Percentiles rank a stretch among this genome's conserved stretches.
Conservation (phyloP, 2,113 vertebrate genomes). For the Bettongia penicillata region DNA sequence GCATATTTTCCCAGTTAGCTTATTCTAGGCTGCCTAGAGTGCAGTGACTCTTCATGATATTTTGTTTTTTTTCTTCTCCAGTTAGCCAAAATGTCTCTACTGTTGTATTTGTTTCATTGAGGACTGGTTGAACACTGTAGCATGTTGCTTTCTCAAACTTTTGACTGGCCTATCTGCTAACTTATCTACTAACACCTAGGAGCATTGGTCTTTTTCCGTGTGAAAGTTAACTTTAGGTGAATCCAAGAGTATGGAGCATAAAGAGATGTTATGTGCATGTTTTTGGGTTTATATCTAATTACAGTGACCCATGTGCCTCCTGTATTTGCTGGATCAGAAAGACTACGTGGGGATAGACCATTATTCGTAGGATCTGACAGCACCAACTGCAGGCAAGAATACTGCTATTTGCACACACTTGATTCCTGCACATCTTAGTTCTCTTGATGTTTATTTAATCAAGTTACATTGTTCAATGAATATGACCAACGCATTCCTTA, state of each 20-base stretch:
- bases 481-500: neutral
- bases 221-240: neutral
- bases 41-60: neutral
- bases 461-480: neutral
- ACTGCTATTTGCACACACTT: neutral
- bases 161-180: neutral
- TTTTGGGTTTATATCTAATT: neutral
- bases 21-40: neutral
- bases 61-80: neutral
- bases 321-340: neutral
- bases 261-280: neutral
- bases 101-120: neutral
- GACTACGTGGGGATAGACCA: neutral
- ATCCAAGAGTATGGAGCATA: neutral
- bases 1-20: neutral
- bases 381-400: neutral
- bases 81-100: neutral
- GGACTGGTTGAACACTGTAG: neutral
- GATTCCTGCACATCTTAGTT: neutral
- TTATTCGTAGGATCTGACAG: neutral
- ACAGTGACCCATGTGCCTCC: neutral
- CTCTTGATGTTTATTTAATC: neutral
- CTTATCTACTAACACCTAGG: neutral
- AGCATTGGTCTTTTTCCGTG: neutral
- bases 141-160: neutral